phyloP scores from a whole-genome alignment of 2,113 vertebrate genomes.

The Phyllostomus discolor region DNA sequence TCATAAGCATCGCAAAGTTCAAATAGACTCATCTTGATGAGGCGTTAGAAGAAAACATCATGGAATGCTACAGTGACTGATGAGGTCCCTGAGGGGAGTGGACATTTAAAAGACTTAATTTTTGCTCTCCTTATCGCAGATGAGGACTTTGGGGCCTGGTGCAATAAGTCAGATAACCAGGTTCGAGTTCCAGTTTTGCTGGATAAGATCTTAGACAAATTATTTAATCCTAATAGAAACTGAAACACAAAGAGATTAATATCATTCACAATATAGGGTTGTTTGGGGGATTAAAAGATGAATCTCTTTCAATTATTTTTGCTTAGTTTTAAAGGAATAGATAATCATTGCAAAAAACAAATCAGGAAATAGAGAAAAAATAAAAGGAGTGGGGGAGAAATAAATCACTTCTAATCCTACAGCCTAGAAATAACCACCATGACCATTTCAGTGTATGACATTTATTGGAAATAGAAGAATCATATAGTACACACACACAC shows the following conservation, averaged over 20 bases:
- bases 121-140: background rate
- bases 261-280: background rate
- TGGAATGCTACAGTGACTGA: background rate
- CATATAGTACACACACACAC: background rate
- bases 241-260: background rate
- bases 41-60: background rate
- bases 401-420: background rate
- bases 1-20: background rate
- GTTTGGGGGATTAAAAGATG: background rate
- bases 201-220: conserved; percentile 3
- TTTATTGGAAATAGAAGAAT: background rate
- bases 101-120: background rate
- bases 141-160: background rate
- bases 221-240: conserved; percentile 35
- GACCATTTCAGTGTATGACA: background rate
- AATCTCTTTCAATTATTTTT: background rate
- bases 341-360: background rate
- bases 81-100: background rate
- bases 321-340: conserved; percentile 4
- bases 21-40: background rate
- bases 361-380: background rate
- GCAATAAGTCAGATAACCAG: background rate
- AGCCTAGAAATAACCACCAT: background rate
- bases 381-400: background rate
- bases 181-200: background rate